Evolutionary conservation across 2,888 invertebrate genomes (phyloP).

Genomic region (Choreutis nemorana): DNA sequence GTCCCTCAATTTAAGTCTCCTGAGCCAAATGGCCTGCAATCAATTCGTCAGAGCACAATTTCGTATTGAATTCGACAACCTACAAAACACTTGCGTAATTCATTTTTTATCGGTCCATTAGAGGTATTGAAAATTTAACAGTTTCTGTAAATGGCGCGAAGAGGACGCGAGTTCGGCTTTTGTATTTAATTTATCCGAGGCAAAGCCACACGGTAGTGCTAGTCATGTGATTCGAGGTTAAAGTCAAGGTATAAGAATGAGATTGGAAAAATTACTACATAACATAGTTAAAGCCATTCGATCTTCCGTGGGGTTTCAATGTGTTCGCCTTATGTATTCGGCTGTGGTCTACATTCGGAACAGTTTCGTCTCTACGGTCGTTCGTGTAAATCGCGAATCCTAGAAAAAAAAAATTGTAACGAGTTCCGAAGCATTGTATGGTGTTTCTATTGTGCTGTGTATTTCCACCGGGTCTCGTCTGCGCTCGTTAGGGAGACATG

Average conservation of each 20-base stretch:
- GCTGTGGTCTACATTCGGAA: no score
- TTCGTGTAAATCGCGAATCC: no score
- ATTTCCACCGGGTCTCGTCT: slow-evolving; percentile 9
- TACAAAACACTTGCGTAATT: not conserved
- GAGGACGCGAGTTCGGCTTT: slow-evolving; percentile 11
- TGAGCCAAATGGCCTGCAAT: no score
- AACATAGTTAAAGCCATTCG: no score
- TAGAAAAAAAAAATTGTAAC: slow-evolving; percentile 25
- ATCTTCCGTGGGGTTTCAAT: no score
- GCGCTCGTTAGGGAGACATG: slow-evolving; percentile 25
- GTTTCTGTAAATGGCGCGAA: slow-evolving; percentile 18
- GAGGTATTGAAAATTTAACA: slow-evolving; percentile 31
- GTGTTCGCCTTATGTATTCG: no score
- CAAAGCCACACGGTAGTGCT: slow-evolving; percentile 3
- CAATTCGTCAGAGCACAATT: not conserved
- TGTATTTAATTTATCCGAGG: not conserved
- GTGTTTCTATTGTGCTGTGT: slow-evolving; percentile 23
- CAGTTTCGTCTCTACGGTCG: no score
- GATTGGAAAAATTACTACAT: no score
- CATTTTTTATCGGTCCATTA: no score
- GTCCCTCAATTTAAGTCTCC: no score
- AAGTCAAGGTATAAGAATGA: no score
- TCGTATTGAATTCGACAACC: not conserved
- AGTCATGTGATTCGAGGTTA: slow-evolving; percentile 5
- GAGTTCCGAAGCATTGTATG: slow-evolving; percentile 30